A percentile compares a stretch with the other conserved stretches of the same genome.
Conservation (phyloP, 2,888 invertebrate species). For the Drosophila robusta region DNA sequence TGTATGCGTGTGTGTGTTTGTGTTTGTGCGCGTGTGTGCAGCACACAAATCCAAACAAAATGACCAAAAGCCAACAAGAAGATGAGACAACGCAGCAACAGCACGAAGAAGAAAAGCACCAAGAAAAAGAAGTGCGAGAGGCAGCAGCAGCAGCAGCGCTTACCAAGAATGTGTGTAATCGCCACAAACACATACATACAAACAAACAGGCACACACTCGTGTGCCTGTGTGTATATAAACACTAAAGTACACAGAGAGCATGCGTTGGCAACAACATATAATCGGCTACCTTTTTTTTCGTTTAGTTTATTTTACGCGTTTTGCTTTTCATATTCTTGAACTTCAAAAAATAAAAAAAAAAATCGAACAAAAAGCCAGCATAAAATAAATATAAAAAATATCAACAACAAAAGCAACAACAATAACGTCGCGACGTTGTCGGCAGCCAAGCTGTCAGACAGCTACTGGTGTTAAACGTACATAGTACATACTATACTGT, state of each 20-base stretch:
- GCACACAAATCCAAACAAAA: constrained; percentile 58
- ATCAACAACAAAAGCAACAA: constrained; percentile 29
- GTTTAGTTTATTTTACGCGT: constrained; percentile 70
- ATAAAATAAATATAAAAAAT: constrained; percentile 63
- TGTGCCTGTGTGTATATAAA: constrained; percentile 6
- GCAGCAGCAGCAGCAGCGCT: constrained; percentile 10
- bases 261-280: constrained; percentile 59
- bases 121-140: constrained; percentile 46
- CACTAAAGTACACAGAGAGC: constrained; percentile 47
- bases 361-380: constrained; percentile 69
- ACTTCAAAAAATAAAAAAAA: constrained; percentile 66
- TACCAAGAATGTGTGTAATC: constrained; percentile 32
- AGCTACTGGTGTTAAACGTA: constrained; percentile 81
- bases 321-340: constrained; percentile 79
- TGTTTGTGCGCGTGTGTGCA: constrained; percentile 33
- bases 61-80: constrained; percentile 72
- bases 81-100: constrained; percentile 57
- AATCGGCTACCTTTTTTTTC: constrained; percentile 58
- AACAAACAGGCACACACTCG: neutral
- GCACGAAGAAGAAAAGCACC: constrained; percentile 37
- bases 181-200: constrained; percentile 13
- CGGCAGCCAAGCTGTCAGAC: constrained; percentile 80
- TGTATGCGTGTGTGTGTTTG: constrained; percentile 11
- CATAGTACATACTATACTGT: constrained; percentile 53
- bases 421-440: constrained; percentile 43